Percentiles rank a stretch among this genome's conserved stretches.
phyloP scores from a whole-genome alignment of 2,888 invertebrate species.

The Aphodius granarius region DNA sequence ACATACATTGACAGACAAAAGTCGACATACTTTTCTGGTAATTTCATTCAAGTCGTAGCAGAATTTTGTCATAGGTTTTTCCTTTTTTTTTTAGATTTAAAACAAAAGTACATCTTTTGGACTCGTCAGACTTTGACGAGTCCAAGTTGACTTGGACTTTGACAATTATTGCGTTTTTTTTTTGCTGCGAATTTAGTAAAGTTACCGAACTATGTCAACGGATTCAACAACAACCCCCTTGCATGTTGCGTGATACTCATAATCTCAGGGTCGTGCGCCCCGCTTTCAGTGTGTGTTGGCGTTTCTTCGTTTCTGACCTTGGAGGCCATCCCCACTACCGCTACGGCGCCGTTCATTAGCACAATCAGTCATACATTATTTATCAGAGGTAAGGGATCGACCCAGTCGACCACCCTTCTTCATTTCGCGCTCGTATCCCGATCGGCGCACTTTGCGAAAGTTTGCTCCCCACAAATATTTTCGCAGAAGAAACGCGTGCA shows the following conservation, averaged over 20 bases:
- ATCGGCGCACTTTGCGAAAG: neutral
- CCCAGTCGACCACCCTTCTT: neutral
- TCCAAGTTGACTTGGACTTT: too few relatives aligned
- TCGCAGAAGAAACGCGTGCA: neutral
- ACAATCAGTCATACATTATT: conserved; percentile 44
- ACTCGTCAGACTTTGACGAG: neutral
- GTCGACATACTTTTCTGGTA: too few relatives aligned
- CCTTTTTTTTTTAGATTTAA: too few relatives aligned
- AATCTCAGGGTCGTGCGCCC: neutral
- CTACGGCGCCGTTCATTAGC: conserved; percentile 41
- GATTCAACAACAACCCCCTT: conserved; percentile 33
- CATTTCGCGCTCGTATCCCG: neutral
- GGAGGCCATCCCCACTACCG: conserved; percentile 36
- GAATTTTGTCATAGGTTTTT: too few relatives aligned
- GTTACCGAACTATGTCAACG: conserved; percentile 1
- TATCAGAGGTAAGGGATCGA: conserved; percentile 41
- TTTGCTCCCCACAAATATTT: neutral
- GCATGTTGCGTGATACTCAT: conserved; percentile 37
- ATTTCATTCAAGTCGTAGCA: too few relatives aligned
- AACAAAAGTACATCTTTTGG: too few relatives aligned
- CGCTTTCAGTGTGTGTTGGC: conserved; percentile 22
- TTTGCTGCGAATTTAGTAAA: neutral
- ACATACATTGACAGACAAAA: too few relatives aligned
- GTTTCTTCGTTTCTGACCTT: conserved; percentile 45
- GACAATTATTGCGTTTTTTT: neutral